Evolutionary conservation across 2,797 vertebrate species (phyloP).

Genomic region (Pipistrellus pipistrellus): DNA sequence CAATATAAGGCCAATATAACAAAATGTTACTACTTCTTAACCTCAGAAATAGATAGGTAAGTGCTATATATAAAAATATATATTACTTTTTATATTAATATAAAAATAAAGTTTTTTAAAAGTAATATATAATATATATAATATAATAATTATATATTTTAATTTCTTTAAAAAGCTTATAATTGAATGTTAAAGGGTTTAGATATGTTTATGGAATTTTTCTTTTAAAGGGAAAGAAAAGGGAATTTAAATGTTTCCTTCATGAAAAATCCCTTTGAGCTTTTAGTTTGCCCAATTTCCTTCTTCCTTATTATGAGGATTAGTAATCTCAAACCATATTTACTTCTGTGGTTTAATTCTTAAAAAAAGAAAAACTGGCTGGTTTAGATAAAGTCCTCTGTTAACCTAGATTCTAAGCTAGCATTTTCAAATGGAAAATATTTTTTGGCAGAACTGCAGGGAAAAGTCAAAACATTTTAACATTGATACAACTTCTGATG

Average conservation of each 20-base stretch:
- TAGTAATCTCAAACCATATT: conserved; percentile 72
- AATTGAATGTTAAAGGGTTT: background rate
- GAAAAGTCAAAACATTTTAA: conserved; percentile 35
- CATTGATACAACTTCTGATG: conserved; percentile 31
- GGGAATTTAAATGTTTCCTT: conserved; percentile 66
- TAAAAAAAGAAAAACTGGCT: conserved; percentile 69
- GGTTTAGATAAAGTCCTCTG: conserved; percentile 15
- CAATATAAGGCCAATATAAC: background rate
- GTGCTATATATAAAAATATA: background rate
- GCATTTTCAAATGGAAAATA: conserved; percentile 59
- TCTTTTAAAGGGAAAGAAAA: conserved; percentile 23
- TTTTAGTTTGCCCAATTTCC: conserved; percentile 72
- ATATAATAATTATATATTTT: background rate
- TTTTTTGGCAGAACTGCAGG: conserved; percentile 53
- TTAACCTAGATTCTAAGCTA: conserved; percentile 35
- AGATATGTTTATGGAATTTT: background rate
- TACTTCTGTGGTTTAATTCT: conserved; percentile 77
- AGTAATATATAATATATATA: background rate
- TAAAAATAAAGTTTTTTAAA: background rate
- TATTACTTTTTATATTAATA: background rate
- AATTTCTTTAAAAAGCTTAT: background rate
- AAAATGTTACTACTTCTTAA: background rate
- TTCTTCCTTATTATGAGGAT: conserved; percentile 75
- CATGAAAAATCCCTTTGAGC: conserved; percentile 57
- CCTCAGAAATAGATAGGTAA: conserved; percentile 2